Percentiles rank a stretch among this genome's conserved stretches.
Conservation (phyloP, 2,113 vertebrate genomes). For the Murina feae region DNA sequence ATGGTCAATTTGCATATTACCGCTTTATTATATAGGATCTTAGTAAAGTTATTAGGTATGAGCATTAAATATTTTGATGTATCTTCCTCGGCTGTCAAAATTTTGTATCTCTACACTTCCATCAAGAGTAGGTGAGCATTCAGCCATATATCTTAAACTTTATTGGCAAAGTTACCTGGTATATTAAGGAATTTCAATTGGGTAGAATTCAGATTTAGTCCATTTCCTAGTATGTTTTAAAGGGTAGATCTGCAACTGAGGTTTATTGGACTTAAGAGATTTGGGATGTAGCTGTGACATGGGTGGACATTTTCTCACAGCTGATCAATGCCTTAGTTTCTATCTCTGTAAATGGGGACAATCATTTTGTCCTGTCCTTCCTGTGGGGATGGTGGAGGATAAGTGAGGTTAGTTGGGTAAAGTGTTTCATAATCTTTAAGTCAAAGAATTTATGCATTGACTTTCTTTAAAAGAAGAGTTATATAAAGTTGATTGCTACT, state of each 20-base stretch:
- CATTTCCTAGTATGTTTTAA: background rate
- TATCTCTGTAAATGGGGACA: background rate
- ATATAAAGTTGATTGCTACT: background rate
- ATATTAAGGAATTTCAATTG: slow-evolving; percentile 18
- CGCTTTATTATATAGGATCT: no score
- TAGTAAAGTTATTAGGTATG: no score
- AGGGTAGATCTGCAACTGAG: background rate
- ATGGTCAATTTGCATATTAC: no score
- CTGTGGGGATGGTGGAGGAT: background rate
- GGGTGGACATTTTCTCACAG: background rate
- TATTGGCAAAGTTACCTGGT: slow-evolving; percentile 1
- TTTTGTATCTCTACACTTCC: background rate
- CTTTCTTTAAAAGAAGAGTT: slow-evolving; percentile 2
- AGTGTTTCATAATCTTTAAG: background rate
- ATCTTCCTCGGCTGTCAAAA: background rate
- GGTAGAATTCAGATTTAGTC: background rate
- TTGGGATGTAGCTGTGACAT: background rate
- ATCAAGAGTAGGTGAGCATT: background rate
- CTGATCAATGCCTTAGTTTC: background rate
- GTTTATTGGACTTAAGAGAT: background rate
- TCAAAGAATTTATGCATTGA: background rate
- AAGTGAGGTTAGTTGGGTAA: background rate
- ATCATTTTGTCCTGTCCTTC: background rate
- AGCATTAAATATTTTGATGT: background rate
- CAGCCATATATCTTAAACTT: background rate